Evolutionary conservation across 1,140 invertebrate genomes (phyloP), one percentile per base, ranked within the genome.

Genomic region (Trachymyrmex septentrionalis): DNA sequence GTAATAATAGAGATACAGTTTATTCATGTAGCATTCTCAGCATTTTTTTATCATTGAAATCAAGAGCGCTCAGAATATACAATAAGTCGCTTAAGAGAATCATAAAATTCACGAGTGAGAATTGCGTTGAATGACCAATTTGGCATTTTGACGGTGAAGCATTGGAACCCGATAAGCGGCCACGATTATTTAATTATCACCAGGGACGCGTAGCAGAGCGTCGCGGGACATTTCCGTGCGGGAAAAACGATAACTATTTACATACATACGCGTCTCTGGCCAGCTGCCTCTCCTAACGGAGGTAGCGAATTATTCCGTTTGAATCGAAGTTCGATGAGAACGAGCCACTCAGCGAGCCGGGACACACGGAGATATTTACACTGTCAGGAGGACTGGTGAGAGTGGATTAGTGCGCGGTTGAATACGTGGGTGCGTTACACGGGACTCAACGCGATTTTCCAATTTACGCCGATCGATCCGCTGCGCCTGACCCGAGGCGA

Each of bases 261-360:
- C 66, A 73, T 34, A 48, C n/a, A 19, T n/a, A 55, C 27, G 55
- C 57, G 27, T 24, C 19, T 61, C 69, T 19, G 19, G 16, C 14
- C 61, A 53, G 19, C 71, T 44, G 21, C 71, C n/a, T n/a, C n/a
- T n/a, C n/a, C n/a, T 57, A 64, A 55, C 69, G 86, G 85, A 91
- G 85, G 80, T 50, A 69, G 64, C 86, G 71, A 87, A 90, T 92
- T 89, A 87, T 89, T 86, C 67, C 81, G 78, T 86, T 86, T 81
- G 89, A 88, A 91, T 92, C 88, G 89, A 90, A 87, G 85, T 86
- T 86, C 92, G 81, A 90, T 61, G 88, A 76, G 67, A 86, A 72
- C 61, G 80, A 53, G 57, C 59, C 85, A 90, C 67, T 86, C 21
- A 44, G 53, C 44, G 55, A 61, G 38, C 55, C 75, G 85, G 53